These are phyloP conservation scores for Hormaphis cornu DNA, from an alignment of 1,140 invertebrate genomes.

Conservation along the genomic window DNA sequence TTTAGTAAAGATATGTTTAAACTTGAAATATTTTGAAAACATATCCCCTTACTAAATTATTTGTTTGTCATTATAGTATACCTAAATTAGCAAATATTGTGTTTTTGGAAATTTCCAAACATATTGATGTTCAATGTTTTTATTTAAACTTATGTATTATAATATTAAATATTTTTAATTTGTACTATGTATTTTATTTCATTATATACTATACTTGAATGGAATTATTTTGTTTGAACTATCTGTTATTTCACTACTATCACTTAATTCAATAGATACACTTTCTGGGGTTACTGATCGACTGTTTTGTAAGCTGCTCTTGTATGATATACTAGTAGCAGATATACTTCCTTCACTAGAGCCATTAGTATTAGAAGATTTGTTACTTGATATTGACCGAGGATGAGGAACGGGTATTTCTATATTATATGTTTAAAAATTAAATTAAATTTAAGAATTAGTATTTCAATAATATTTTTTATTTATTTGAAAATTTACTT, in stretches of 20 bases:
- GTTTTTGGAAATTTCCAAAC: too few species aligned
- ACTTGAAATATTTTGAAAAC: too few species aligned
- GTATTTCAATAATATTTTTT: not conserved
- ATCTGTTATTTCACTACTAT: not conserved
- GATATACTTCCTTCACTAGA: slow-evolving; percentile 1
- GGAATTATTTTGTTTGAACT: not conserved
- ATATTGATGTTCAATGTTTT: too few species aligned
- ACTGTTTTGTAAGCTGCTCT: not conserved
- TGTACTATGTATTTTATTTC: too few species aligned
- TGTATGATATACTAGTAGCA: not conserved
- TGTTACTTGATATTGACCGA: slow-evolving; percentile 12
- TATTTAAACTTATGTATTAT: too few species aligned
- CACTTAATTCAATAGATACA: slow-evolving; percentile 21
- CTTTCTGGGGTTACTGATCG: slow-evolving; percentile 9
- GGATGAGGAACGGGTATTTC: not conserved
- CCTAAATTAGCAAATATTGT: too few species aligned
- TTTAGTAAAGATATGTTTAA: too few species aligned
- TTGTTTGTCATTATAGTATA: too few species aligned
- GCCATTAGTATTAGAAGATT: not conserved
- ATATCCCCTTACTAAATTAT: too few species aligned
- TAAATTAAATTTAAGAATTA: not conserved
- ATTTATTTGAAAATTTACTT: not conserved
- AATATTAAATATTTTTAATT: too few species aligned
- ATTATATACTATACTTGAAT: slow-evolving; percentile 6
- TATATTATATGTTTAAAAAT: not conserved